These are phyloP conservation scores for Diogma glabrata DNA, from an alignment of 2,888 invertebrate species.

Conservation along the genomic window DNA sequence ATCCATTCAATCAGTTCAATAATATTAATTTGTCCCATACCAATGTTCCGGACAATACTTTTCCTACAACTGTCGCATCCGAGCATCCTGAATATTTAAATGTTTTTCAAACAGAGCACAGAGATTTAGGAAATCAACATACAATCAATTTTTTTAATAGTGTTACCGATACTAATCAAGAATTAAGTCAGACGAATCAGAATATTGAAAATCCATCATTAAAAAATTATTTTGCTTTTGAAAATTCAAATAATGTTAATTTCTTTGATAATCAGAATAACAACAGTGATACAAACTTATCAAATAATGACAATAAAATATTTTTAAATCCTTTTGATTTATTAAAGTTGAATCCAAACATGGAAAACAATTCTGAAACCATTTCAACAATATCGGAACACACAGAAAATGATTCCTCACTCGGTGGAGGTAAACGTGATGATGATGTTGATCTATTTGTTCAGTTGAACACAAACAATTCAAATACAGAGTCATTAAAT, in stretches of 20 bases:
- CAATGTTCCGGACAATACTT: too few relatives aligned
- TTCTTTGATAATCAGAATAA: background rate
- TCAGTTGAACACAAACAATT: too few relatives aligned
- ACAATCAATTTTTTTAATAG: background rate
- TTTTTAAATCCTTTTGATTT: slow-evolving; percentile 2
- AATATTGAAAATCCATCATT: background rate
- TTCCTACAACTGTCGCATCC: too few relatives aligned
- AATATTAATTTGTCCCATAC: too few relatives aligned
- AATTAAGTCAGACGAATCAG: too few relatives aligned
- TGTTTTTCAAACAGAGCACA: background rate
- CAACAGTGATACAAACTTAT: too few relatives aligned
- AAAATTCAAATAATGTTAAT: slow-evolving; percentile 4
- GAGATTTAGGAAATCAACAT: background rate
- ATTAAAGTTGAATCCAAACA: background rate
- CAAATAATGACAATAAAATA: background rate
- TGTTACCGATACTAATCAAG: background rate
- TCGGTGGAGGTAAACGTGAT: background rate
- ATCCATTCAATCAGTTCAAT: too few relatives aligned
- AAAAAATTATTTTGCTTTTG: slow-evolving; percentile 4
- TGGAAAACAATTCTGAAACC: slow-evolving; percentile 7
- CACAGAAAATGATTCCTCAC: slow-evolving; percentile 5
- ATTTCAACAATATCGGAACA: slow-evolving; percentile 6
- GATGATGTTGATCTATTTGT: too few relatives aligned
- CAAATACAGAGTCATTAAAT: too few relatives aligned
- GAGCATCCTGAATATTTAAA: too few relatives aligned